A percentile compares a stretch with the other conserved stretches of the same genome.
phyloP scores from a whole-genome alignment of 2,797 vertebrate genomes.

The Gambelia wislizenii region DNA sequence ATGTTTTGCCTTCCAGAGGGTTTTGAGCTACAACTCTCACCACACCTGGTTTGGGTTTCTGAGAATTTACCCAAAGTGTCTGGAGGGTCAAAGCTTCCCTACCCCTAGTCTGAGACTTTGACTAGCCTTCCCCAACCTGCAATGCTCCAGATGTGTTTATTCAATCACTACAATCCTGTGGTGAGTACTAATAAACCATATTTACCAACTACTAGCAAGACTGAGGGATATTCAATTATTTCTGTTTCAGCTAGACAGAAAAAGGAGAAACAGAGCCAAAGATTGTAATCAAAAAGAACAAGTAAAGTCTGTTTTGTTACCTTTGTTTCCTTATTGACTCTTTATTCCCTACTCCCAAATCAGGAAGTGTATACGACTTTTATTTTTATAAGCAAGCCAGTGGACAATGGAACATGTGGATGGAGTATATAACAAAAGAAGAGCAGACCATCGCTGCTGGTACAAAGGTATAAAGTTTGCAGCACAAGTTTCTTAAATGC shows the following conservation, averaged over 20 bases:
- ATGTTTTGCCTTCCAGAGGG: not conserved
- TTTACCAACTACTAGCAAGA: not conserved
- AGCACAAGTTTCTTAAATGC: too few relatives aligned
- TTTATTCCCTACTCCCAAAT: slow-evolving; percentile 16
- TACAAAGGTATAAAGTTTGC: slow-evolving; percentile 81
- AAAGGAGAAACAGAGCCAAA: not conserved
- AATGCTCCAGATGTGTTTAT: not conserved
- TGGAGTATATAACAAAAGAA: slow-evolving; percentile 85
- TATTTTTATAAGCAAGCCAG: slow-evolving; percentile 87
- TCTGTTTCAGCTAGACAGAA: not conserved
- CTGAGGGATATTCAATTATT: not conserved
- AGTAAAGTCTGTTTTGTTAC: slow-evolving; percentile 2
- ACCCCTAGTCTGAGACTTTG: not conserved
- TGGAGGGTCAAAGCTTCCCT: not conserved
- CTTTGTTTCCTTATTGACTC: slow-evolving; percentile 41
- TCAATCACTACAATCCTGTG: not conserved
- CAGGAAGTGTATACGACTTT: slow-evolving; percentile 93
- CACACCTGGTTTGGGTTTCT: not conserved
- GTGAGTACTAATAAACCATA: not conserved
- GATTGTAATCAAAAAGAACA: not conserved
- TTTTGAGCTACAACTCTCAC: not conserved
- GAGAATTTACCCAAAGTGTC: not conserved
- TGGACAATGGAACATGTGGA: slow-evolving; percentile 90
- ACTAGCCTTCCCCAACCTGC: not conserved
- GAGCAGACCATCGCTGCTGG: slow-evolving; percentile 81